These are phyloP conservation scores for Hemaris fuciformis DNA, from an alignment of 2,888 invertebrate species.

Conservation along the genomic window DNA sequence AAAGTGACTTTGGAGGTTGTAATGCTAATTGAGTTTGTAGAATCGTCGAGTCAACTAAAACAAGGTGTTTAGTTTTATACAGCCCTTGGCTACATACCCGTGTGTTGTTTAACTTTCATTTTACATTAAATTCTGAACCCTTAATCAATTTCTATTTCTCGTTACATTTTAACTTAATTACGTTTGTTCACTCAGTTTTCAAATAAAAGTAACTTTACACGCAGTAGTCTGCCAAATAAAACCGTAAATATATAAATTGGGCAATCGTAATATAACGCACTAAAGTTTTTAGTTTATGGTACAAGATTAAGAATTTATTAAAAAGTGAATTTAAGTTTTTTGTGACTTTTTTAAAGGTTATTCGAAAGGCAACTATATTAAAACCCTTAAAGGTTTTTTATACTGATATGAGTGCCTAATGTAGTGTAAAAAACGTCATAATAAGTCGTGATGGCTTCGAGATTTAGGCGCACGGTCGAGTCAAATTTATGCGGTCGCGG, in stretches of 20 bases:
- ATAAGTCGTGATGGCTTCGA: no score
- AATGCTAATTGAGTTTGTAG: slow-evolving; percentile 65
- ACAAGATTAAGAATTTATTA: no score
- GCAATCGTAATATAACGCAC: neutral
- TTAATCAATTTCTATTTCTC: neutral
- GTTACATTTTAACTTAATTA: neutral
- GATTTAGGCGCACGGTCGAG: no score
- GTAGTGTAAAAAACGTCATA: no score
- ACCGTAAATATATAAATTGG: neutral
- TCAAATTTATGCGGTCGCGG: no score
- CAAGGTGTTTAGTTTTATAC: slow-evolving; percentile 61
- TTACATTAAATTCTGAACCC: slow-evolving; percentile 47
- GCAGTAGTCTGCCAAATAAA: neutral
- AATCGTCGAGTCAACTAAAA: slow-evolving; percentile 63
- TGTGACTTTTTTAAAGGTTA: no score
- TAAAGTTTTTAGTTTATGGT: no score
- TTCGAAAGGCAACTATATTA: no score
- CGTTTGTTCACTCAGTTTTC: neutral
- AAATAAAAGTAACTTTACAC: slow-evolving; percentile 3
- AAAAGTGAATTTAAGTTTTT: no score
- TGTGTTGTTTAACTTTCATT: slow-evolving; percentile 46
- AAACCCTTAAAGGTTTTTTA: no score
- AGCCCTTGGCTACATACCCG: slow-evolving; percentile 52
- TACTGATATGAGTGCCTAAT: no score
- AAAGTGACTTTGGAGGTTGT: slow-evolving; percentile 56